Evolutionary conservation across 2,888 invertebrate species (phyloP).

Genomic region (Melinaea marsaeus): DNA sequence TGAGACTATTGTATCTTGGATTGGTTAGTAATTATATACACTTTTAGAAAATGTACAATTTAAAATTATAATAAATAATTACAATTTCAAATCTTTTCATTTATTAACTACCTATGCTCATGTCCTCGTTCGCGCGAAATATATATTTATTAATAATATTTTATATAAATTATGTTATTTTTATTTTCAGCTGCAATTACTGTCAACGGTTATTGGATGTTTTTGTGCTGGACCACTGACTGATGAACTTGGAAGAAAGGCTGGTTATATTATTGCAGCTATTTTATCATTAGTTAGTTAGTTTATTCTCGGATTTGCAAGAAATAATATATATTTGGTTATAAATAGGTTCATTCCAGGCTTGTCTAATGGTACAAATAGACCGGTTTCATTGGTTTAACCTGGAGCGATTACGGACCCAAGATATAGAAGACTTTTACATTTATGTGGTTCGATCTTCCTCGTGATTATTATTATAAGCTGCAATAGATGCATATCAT

Average conservation of each 20-base stretch:
- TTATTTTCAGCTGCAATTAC: conserved; percentile 46
- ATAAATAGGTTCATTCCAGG: conserved; percentile 49
- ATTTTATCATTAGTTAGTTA: conserved; percentile 47
- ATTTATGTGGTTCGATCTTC: conserved; percentile 36
- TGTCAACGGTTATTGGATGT: conserved; percentile 50
- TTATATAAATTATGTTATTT: too few species aligned
- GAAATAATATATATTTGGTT: conserved; percentile 39
- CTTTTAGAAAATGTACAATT: too few species aligned
- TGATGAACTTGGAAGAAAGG: conserved; percentile 47
- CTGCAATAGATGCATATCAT: conserved; percentile 40
- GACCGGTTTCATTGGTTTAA: conserved; percentile 46
- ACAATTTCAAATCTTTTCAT: too few species aligned
- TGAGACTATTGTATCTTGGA: conserved; percentile 46
- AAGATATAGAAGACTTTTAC: conserved; percentile 24
- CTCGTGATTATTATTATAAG: conserved; percentile 36
- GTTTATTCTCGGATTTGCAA: conserved; percentile 42
- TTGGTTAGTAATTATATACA: conserved; percentile 39
- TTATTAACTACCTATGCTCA: too few species aligned
- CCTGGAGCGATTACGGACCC: conserved; percentile 51
- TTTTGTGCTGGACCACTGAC: conserved; percentile 45
- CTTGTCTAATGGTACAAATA: conserved; percentile 42
- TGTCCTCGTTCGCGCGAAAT: too few species aligned
- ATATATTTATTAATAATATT: too few species aligned
- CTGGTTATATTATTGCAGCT: conserved; percentile 41
- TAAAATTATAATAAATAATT: too few species aligned